phyloP scores from a whole-genome alignment of 2,888 invertebrate species.

The Caenorhabditis angaria region DNA sequence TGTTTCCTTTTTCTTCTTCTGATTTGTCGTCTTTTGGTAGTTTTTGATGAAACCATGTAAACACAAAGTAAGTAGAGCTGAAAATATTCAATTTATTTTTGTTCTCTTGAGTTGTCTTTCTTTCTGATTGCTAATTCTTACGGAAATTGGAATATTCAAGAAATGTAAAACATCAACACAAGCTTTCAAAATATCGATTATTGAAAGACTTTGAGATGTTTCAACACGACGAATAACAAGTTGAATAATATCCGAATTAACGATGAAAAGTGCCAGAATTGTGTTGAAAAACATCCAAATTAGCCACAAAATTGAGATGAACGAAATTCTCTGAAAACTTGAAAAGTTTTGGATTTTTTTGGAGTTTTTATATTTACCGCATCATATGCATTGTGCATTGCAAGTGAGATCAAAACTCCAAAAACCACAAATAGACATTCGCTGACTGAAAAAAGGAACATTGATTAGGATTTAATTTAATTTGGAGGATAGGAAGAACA shows the following conservation, averaged over 20 bases:
- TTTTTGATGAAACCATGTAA: constrained; percentile 30
- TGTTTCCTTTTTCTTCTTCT: constrained; percentile 11
- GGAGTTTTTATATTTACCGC: constrained; percentile 10
- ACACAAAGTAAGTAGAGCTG: constrained; percentile 43
- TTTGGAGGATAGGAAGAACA: too few relatives aligned
- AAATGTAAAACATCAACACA: constrained; percentile 33
- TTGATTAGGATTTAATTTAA: too few relatives aligned
- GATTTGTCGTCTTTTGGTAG: constrained; percentile 13
- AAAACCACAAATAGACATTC: constrained; percentile 37
- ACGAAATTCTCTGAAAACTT: constrained; percentile 23
- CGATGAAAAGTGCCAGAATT: constrained; percentile 35
- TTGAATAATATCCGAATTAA: constrained; percentile 37
- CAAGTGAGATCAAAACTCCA: constrained; percentile 37
- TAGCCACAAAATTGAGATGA: constrained; percentile 36
- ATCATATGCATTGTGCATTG: constrained; percentile 40
- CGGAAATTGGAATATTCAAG: constrained; percentile 41
- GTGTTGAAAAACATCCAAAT: constrained; percentile 45
- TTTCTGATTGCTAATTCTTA: constrained; percentile 3
- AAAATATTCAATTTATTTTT: constrained; percentile 10
- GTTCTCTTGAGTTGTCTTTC: neutral
- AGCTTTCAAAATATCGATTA: constrained; percentile 23
- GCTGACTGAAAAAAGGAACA: constrained; percentile 21
- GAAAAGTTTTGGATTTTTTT: neutral
- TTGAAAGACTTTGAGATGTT: constrained; percentile 7
- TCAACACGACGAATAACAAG: constrained; percentile 28